Evolutionary conservation across 2,888 invertebrate genomes (phyloP), one percentile per base, ranked within the genome.

Genomic region (Timandra comae): DNA sequence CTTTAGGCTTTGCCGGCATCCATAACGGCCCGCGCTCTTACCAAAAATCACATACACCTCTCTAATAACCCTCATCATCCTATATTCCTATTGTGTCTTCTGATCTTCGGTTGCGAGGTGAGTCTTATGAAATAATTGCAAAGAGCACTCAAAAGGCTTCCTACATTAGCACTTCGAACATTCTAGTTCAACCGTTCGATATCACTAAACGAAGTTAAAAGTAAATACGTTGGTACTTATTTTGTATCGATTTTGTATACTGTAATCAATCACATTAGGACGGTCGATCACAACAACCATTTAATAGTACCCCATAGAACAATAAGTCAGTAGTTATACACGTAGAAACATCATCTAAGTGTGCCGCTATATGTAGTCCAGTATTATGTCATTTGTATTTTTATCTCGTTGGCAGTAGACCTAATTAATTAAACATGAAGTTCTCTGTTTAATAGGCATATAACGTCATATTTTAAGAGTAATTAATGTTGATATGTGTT

Each of bases 1-100:
- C 68, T 81, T 71, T 70, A 75, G 73, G 74, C 64, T 74, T 63
- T 66, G 68, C 75, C 76, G 72, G 75, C 77, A 68, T 59, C 65
- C 70, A 63, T 64, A 62, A 54, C 71, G 72, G 70, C 69, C 64
- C 75, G 72, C 72, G 65, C 62, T 62, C 56, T 58, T 56, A 41
- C 35, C 37, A 49, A 40, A 16, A 35, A 47, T 38, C 41, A 46
- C 32, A 39, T 30, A 27, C 23, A 32, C 20, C 28, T 47, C 37
- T 30, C 39, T 44, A 32, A 41, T 34, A 21, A 27, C 12, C 31
- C 37, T 35, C 31, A 32, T 35, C 29, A 33, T 33, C 35, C 31
- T 30, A 26, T 27, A 38, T 30, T 32, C 36, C 33, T 27, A 49
- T n/a, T n/a, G 60, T 51, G 45, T 43, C 28, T n/a, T n/a, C 34